Evolutionary conservation across 1,140 invertebrate species (phyloP), one percentile per base, ranked within the genome.

Genomic region (Panagrolaimus sp.): DNA sequence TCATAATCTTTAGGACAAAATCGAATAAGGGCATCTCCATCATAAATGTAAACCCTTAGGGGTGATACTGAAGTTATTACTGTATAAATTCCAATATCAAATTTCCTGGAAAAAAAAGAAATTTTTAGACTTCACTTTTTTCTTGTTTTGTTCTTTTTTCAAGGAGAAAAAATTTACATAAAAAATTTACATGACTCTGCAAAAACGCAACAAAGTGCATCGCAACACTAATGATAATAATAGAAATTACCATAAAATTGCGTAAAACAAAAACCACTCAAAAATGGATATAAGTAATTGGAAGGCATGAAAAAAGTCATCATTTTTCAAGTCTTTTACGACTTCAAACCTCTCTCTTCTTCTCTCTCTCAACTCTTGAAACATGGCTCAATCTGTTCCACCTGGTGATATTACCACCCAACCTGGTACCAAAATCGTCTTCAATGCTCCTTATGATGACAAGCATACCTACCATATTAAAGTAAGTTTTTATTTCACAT

Each of bases 81-180:
- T 0, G 91, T 91, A 84, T 98, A 98, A 21, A 97, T 88, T 17
- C 94, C 94, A 82, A 98, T 92, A 83, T 98, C 94, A 86, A 98
- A 98, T 85, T 96, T 96, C 45, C 83, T 84, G 71, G 21, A 83
- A 76, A 82, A 4, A 26, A 28, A 21, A n/a, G 0, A 91, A 88
- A 0, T 38, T 38, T 38, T 38, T 38, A 38, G 7, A 38, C 32
- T 38, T 4, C n/a, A n/a, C n/a, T n/a, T 38, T 38, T 38, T 38
- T 38, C 2, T 38, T 2, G 32, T 38, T 38, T 7, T 4, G 7
- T 7, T 38, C 32, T 38, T 38, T 38, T 38, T 38, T 38, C 2
- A 7, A 38, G 32, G 7, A 38, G 32, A 7, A 38, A 38, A 38
- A 38, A 38, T 38, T 4, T 38, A 64, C 63, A 47, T 14, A 67